These are phyloP conservation scores for Bradysia coprophila DNA, from an alignment of 1,140 invertebrate species.

Conservation along the genomic window DNA sequence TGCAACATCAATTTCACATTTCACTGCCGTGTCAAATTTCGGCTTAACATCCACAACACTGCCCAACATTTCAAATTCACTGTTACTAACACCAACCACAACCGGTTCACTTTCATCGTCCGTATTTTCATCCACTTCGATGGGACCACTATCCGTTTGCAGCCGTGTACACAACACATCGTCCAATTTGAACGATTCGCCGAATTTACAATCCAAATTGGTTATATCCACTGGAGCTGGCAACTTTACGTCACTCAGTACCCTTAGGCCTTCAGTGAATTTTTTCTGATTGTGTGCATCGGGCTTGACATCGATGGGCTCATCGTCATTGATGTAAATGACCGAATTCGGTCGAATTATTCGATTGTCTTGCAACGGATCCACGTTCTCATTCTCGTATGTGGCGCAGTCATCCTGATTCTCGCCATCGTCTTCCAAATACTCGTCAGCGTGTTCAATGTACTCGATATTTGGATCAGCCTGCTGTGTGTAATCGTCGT, in stretches of 20 bases:
- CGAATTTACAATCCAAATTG: background rate
- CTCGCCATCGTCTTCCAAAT: background rate
- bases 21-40: too few species aligned
- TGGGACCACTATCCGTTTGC: too few species aligned
- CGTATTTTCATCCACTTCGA: too few species aligned
- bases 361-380: background rate
- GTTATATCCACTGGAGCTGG: background rate
- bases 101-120: too few species aligned
- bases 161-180: too few species aligned
- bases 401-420: background rate
- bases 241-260: conserved; percentile 2
- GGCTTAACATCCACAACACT: too few species aligned
- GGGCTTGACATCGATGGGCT: background rate
- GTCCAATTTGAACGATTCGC: background rate
- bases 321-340: background rate
- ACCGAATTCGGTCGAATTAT: background rate
- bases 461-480: background rate
- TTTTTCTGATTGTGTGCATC: too few species aligned
- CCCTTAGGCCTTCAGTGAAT: background rate
- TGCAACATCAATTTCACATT: too few species aligned
- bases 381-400: background rate
- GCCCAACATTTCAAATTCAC: too few species aligned
- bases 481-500: too few species aligned
- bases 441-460: background rate
- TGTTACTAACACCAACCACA: too few species aligned